Base-by-base conservation (phyloP, 2,113 vertebrate species). In the Istiophorus platypterus region DNA sequence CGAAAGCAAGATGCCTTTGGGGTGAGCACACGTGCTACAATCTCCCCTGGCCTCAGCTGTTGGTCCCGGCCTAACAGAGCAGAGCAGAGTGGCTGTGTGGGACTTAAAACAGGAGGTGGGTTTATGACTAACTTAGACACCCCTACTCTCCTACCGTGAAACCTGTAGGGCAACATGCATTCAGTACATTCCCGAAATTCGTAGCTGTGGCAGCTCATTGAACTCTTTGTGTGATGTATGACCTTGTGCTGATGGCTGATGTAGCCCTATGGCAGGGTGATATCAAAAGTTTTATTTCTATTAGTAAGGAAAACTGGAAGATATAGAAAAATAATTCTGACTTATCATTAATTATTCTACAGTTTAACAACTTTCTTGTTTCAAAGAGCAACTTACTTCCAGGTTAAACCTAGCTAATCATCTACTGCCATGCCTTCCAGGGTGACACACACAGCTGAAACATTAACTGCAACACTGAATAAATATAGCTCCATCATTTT, bases 21-120 rank as follows among this genome's bases (percentile, higher is more conserved):
- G 76, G 86, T 94, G 92, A 94, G 87, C 84, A 74, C 87, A 92
- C 42, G 57, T 89, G 90, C 79, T 74, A 39, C 82, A 85, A 85
- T 85, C 85, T 80, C 62, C 49, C 62, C 72, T 1, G 83, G 73
- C 82, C 71, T 91, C 93, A 94, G 94, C 95, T 95, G 94, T 94
- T 79, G 85, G 85, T 74, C 77, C 58, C 1, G 27, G 73, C 69
- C 81, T 78, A 45, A 72, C 84, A 56, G 74, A 67, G 67, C 65
- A 20, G 52, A 65, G 34, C 61, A 39, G 67, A 17, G 80, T 4
- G 78, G 51, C 85, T 59, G 74, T 13, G 42, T 34, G 75, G 56
- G 64, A 67, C 78, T 63, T 68, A 68, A 72, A 70, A 69, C 49
- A 57, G 78, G 72, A 49, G 73, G 56, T n/a, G 49, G 80, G 56